Percentiles rank a stretch among this genome's conserved stretches.
These are phyloP conservation scores for Sarcophaga rosellei DNA, from an alignment of 2,888 invertebrate species.

Conservation along the genomic window DNA sequence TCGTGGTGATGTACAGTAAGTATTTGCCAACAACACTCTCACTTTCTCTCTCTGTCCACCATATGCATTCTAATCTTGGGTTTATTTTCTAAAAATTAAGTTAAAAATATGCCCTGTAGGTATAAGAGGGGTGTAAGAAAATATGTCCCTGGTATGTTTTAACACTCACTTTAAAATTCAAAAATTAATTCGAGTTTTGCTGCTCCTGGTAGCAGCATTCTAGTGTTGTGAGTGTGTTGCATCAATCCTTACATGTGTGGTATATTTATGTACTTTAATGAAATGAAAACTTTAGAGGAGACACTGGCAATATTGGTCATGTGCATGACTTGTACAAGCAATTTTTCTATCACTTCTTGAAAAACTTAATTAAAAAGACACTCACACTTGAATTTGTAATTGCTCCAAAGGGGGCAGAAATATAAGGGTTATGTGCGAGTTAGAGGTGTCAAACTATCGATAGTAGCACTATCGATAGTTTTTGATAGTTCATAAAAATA, in stretches of 20 bases:
- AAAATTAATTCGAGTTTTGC: constrained; percentile 11
- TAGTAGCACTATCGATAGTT: no score
- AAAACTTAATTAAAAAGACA: constrained; percentile 65
- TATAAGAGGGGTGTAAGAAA: neutral
- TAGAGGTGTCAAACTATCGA: no score
- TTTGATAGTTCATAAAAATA: no score
- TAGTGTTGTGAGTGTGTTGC: neutral
- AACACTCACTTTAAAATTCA: constrained; percentile 28
- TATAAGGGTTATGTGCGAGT: neutral
- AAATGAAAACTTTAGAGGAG: constrained; percentile 9
- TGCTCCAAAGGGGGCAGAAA: neutral
- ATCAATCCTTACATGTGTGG: neutral
- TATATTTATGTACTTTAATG: neutral
- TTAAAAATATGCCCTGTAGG: neutral
- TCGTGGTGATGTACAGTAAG: constrained; percentile 85
- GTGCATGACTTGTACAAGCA: constrained; percentile 27
- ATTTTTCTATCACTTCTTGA: constrained; percentile 34
- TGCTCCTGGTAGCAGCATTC: neutral
- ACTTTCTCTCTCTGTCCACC: neutral
- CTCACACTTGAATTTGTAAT: constrained; percentile 4
- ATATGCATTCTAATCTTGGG: neutral
- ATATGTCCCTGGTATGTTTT: neutral
- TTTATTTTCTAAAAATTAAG: constrained; percentile 20
- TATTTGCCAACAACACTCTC: constrained; percentile 69
- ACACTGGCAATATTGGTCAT: constrained; percentile 8